Evolutionary conservation across 1,140 invertebrate genomes (phyloP).

Genomic region (Zaprionus kolodkinae): DNA sequence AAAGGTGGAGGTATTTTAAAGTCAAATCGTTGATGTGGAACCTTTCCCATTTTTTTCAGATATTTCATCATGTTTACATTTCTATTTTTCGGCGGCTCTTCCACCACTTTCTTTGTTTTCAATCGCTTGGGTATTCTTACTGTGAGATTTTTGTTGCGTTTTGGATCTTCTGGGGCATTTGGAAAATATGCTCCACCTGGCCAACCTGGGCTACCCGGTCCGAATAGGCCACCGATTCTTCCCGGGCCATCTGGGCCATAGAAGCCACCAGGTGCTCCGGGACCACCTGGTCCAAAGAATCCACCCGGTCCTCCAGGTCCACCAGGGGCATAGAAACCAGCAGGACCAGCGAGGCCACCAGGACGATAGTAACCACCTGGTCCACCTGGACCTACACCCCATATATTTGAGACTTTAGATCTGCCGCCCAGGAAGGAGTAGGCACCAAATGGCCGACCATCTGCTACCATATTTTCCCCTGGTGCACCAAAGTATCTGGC

Average conservation of each 20-base stretch:
- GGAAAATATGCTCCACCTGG: not conserved
- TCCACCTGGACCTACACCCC: slow-evolving; percentile 21
- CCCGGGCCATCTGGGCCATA: not conserved
- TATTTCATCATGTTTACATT: slow-evolving; percentile 55
- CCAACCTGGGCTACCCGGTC: not conserved
- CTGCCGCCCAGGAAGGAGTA: slow-evolving; percentile 40
- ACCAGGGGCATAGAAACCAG: not conserved
- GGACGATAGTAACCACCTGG: slow-evolving; percentile 1
- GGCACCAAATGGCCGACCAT: slow-evolving; percentile 50
- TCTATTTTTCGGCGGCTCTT: not conserved
- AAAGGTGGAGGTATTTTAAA: not conserved
- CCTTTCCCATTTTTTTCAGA: slow-evolving; percentile 11
- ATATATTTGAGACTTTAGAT: slow-evolving; percentile 13
- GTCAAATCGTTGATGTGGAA: not conserved
- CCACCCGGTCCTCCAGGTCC: not conserved
- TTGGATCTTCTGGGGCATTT: not conserved
- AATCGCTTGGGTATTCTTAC: slow-evolving; percentile 45
- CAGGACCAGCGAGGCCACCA: not conserved
- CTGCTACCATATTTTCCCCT: slow-evolving; percentile 50
- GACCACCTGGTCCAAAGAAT: not conserved
- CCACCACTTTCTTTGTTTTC: not conserved
- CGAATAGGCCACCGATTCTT: not conserved
- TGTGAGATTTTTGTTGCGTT: not conserved
- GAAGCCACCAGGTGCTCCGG: slow-evolving; percentile 5
- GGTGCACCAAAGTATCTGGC: slow-evolving; percentile 50